A percentile compares a stretch with the other conserved stretches of the same genome.
Conservation (phyloP, 2,888 invertebrate genomes). For the Patella ulyssiponensis region DNA sequence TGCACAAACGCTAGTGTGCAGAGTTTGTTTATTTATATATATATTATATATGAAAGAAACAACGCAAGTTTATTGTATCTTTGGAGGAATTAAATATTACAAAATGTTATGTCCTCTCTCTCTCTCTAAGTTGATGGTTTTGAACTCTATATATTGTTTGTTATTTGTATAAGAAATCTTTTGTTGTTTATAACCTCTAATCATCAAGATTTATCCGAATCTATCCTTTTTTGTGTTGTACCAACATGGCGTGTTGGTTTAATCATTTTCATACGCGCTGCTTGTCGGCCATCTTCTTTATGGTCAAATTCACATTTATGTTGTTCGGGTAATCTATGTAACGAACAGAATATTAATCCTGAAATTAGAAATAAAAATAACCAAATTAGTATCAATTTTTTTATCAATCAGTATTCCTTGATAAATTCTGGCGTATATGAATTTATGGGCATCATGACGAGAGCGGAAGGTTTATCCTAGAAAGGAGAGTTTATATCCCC, state of each 20-base stretch:
- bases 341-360: constrained; percentile 69
- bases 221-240: constrained; percentile 63
- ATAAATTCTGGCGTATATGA: no score
- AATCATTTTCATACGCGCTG: constrained; percentile 70
- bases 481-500: no score
- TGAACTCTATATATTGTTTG: constrained; percentile 11
- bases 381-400: background rate
- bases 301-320: constrained; percentile 70
- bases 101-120: background rate
- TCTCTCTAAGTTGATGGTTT: no score
- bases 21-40: constrained; percentile 7
- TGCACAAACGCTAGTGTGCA: background rate
- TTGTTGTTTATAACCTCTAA: background rate
- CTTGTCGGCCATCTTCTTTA: constrained; percentile 69
- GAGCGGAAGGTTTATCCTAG: no score
- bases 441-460: no score
- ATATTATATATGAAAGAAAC: background rate
- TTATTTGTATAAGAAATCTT: background rate
- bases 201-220: constrained; percentile 55
- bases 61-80: background rate
- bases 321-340: constrained; percentile 70
- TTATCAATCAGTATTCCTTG: no score
- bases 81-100: constrained; percentile 1
- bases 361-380: constrained; percentile 34
- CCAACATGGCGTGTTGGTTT: constrained; percentile 70